These are phyloP conservation scores for Drosophila peninsularis DNA, from an alignment of 2,888 invertebrate species.

Conservation along the genomic window DNA sequence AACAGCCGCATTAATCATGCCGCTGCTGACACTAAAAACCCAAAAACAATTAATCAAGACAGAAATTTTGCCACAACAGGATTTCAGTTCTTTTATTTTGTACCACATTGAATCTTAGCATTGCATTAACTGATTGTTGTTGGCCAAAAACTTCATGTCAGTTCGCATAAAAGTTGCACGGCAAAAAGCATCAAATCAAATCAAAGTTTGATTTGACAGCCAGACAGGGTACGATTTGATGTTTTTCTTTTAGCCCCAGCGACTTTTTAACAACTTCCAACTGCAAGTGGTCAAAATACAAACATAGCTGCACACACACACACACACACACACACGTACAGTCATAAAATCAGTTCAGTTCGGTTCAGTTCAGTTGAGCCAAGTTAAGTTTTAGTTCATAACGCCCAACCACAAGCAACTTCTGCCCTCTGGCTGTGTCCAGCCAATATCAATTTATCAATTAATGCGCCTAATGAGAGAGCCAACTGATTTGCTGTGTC, in stretches of 20 bases:
- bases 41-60: slow-evolving; percentile 60
- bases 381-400: slow-evolving; percentile 40
- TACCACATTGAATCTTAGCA: slow-evolving; percentile 6
- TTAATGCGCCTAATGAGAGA: slow-evolving; percentile 74
- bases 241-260: slow-evolving; percentile 35
- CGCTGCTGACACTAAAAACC: slow-evolving; percentile 59
- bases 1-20: slow-evolving; percentile 62
- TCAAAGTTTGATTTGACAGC: slow-evolving; percentile 77
- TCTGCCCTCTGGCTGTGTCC: slow-evolving; percentile 32
- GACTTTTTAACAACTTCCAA: slow-evolving; percentile 66
- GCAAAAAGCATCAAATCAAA: slow-evolving; percentile 68
- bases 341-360: slow-evolving; percentile 32
- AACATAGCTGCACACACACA: background rate
- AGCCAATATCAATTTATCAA: slow-evolving; percentile 76
- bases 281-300: slow-evolving; percentile 54
- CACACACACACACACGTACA: slow-evolving; percentile 6
- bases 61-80: background rate
- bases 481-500: slow-evolving; percentile 75
- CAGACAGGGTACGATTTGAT: slow-evolving; percentile 56
- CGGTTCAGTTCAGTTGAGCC: slow-evolving; percentile 13
- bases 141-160: slow-evolving; percentile 59
- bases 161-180: slow-evolving; percentile 71
- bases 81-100: background rate
- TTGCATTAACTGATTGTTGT: slow-evolving; percentile 74
- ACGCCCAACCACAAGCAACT: slow-evolving; percentile 10